Base-by-base conservation (phyloP, 2,113 vertebrate genomes). In the Equus quagga region DNA sequence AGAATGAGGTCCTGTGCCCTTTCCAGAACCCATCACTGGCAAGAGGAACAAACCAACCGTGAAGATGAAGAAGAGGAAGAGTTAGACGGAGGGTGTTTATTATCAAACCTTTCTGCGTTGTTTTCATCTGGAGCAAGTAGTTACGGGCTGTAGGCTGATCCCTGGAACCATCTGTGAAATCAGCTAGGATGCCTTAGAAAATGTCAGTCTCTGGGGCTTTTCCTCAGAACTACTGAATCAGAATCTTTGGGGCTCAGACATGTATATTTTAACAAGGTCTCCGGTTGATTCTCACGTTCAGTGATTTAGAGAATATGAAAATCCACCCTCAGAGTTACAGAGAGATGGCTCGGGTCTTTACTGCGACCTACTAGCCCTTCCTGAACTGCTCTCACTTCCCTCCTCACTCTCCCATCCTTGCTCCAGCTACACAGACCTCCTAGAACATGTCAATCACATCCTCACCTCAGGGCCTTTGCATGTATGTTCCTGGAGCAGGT, bases 311-410 rank as follows among this genome's bases (percentile, higher is more conserved):
- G 17, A 72, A n/a, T n/a, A 67, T 72, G 8, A n/a, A 69, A 73
- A 26, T 9, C 8, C 64, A 56, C 10, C 60, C 24, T 21, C 28
- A 36, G 33, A 5, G 58, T 36, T 28, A 1, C 11, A 26, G 49
- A 46, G 51, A 75, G 58, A 36, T 23, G 41, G 24, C 9, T 49
- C 15, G 2, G 2, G 19, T 49, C 44, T 44, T 85, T 7, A 9
- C 44, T 8, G 41, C 13, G 14, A 51, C 23, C 26, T 31, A 4
- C 33, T 11, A 3, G 44, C 36, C 60, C 54, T 54, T 23, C 24
- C 5, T 0, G 3, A 54, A 2, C 2, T 5, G 21, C 26, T 26
- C 62, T 36, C 12, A 3, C 36, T 69, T 8, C 19, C 11, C 18
- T 36, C 49, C 76, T 54, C n/a, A 1, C 18, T 46, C 10, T 21